phyloP scores from a whole-genome alignment of 2,888 invertebrate species.

The Sympetrum striolatum region DNA sequence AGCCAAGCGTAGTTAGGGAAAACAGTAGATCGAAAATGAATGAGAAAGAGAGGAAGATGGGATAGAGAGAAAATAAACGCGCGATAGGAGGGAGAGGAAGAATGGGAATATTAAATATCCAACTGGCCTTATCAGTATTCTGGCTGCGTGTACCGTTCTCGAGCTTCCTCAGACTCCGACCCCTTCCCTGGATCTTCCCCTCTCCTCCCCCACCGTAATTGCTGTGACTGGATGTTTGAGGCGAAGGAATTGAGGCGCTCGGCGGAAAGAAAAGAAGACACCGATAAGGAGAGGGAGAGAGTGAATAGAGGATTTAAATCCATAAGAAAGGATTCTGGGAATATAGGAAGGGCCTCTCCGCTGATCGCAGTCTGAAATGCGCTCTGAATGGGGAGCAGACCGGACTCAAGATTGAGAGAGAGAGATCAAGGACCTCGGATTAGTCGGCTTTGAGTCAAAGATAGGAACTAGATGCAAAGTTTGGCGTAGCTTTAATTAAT shows the following conservation, averaged over 20 bases:
- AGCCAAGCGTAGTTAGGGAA: neutral
- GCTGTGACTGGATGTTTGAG: conserved; percentile 42
- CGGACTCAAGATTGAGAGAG: neutral
- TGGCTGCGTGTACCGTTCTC: conserved; percentile 1
- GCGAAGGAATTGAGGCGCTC: conserved; percentile 8
- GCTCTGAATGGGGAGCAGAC: conserved; percentile 13
- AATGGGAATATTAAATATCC: conserved; percentile 38
- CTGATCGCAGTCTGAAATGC: conserved; percentile 21
- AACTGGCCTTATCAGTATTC: conserved; percentile 40
- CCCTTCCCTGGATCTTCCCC: neutral
- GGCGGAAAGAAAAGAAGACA: neutral
- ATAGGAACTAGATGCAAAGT: too few relatives aligned
- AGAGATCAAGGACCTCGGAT: neutral
- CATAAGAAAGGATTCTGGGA: neutral
- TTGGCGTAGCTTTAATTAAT: too few relatives aligned
- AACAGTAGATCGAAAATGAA: neutral
- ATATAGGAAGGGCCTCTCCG: neutral
- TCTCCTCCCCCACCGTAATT: neutral
- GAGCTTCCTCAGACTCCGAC: conserved; percentile 12
- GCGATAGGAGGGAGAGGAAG: neutral
- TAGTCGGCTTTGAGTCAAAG: neutral
- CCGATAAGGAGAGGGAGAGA: neutral
- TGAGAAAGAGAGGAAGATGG: neutral
- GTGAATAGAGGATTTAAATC: conserved; percentile 32
- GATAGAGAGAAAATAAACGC: neutral